Conservation (phyloP, 2,888 invertebrate species). For the Cheilosia pagana region DNA sequence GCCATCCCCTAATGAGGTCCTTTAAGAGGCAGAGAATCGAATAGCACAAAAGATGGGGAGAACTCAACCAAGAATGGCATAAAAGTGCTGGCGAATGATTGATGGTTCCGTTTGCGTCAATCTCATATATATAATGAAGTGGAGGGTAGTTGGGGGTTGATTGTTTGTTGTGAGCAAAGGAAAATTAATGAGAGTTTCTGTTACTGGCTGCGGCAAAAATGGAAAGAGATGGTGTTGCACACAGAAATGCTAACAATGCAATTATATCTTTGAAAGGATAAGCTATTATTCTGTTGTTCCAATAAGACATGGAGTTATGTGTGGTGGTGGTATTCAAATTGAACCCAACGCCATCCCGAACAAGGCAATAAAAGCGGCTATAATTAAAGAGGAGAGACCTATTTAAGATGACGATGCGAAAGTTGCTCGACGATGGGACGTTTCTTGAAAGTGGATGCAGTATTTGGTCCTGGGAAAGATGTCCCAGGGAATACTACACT, state of each 20-base stretch:
- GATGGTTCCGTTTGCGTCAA: slow-evolving; percentile 31
- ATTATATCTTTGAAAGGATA: neutral
- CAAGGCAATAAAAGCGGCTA: no score
- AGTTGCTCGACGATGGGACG: no score
- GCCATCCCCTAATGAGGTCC: slow-evolving; percentile 12
- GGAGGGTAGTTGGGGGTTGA: neutral
- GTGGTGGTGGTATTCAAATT: no score
- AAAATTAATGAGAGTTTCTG: slow-evolving; percentile 34
- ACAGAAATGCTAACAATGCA: slow-evolving; percentile 13
- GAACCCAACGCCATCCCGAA: no score
- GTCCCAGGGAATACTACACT: no score
- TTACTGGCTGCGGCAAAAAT: slow-evolving; percentile 5
- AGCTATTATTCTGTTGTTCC: neutral
- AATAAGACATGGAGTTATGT: neutral
- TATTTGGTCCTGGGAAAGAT: no score
- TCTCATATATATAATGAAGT: slow-evolving; percentile 21
- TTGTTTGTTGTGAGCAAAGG: slow-evolving; percentile 17
- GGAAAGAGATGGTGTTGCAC: neutral
- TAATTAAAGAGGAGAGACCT: no score
- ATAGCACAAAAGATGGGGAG: slow-evolving; percentile 14
- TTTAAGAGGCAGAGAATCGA: slow-evolving; percentile 12
- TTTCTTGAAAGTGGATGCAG: no score
- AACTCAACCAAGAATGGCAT: slow-evolving; percentile 2
- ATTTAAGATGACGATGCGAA: no score
- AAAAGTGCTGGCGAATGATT: slow-evolving; percentile 38